Evolutionary conservation across 2,888 invertebrate genomes (phyloP), one percentile per base, ranked within the genome.

Genomic region (Euphydryas editha): DNA sequence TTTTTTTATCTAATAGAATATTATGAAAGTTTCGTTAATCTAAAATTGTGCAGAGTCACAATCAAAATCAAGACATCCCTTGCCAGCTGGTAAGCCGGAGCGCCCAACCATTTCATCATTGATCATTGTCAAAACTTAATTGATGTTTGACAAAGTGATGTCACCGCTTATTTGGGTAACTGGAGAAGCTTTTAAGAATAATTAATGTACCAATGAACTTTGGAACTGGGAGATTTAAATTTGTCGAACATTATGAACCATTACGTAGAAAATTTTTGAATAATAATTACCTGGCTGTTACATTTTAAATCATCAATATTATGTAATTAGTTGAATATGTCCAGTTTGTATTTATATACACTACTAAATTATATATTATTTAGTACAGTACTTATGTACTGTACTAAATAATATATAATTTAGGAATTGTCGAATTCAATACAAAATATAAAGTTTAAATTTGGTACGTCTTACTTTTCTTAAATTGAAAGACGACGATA

Each of bases 131-230:
- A 87, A 81, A 84, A 83, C 80, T 79, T 85, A 86, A 90, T 88
- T 88, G 87, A 87, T 86, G 87, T 85, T 86, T 88, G 88, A 89
- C 87, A 88, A 89, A 90, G 84, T 87, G 89, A 85, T 83, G 86
- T 87, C 87, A 86, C 79, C 83, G 81, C 79, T 76, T 82, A 83
- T 76, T 84, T 84, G 81, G 84, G 82, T 82, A 81, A 83, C 76
- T 80, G 79, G 80, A 82, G 83, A 87, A 85, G 84, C 89, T 89
- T 90, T 88, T 86, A 87, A 85, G 80, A 84, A 86, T 87, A 88
- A 90, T 88, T 85, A 88, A 86, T 85, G 85, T 81, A 78, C 78
- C 81, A 73, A 75, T 77, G 73, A 72, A 74, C 68, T 72, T 65
- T 66, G n/a, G n/a, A n/a, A n/a, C n/a, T n/a, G 65, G 37, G 55